Conservation (phyloP, 2,888 invertebrate species). For the Linyphia triangularis region DNA sequence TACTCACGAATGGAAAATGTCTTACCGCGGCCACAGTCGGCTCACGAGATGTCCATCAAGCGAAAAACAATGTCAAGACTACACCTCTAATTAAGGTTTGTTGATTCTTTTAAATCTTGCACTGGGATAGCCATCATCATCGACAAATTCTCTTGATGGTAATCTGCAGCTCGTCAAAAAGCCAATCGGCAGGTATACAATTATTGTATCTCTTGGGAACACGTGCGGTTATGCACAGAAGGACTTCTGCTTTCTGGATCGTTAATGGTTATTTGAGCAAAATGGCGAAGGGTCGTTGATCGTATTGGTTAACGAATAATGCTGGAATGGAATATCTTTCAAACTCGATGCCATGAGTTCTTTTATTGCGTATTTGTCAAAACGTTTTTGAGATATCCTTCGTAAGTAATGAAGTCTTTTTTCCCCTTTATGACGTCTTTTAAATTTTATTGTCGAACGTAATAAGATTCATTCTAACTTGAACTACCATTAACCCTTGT, state of each 20-base stretch:
- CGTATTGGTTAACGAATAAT: neutral
- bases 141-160: neutral
- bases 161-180: neutral
- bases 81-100: conserved; percentile 3
- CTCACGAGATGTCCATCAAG: conserved; percentile 16
- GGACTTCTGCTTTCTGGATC: neutral
- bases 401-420: too few relatives aligned
- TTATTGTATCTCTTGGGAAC: neutral
- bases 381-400: too few relatives aligned
- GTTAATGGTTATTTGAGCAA: neutral
- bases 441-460: too few relatives aligned
- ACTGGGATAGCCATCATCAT: neutral
- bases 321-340: too few relatives aligned
- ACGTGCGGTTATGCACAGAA: neutral
- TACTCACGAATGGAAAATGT: neutral
- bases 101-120: neutral
- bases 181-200: conserved; percentile 14
- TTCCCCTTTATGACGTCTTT: too few relatives aligned
- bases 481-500: too few relatives aligned
- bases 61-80: conserved; percentile 3
- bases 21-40: neutral
- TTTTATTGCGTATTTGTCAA: too few relatives aligned
- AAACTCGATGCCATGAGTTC: too few relatives aligned
- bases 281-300: neutral
- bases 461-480: too few relatives aligned